These are phyloP conservation scores for Poecilia velifera DNA, from an alignment of 2,797 vertebrate genomes.

Conservation along the genomic window DNA sequence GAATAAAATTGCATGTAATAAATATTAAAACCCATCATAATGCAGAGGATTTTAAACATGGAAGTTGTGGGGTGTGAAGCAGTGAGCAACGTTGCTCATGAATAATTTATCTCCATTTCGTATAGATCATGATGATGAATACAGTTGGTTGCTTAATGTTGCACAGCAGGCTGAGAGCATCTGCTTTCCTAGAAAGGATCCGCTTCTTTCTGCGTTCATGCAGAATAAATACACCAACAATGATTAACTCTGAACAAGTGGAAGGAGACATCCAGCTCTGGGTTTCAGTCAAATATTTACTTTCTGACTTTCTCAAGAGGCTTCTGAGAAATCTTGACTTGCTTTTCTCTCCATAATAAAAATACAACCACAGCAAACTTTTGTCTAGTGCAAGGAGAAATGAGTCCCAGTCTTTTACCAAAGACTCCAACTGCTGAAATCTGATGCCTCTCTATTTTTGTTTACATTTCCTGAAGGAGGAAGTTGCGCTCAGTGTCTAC, in stretches of 20 bases:
- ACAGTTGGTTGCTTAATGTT: not conserved
- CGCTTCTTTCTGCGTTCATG: not conserved
- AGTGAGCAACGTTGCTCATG: conserved; percentile 1
- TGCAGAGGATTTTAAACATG: not conserved
- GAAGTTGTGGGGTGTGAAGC: not conserved
- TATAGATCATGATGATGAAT: not conserved
- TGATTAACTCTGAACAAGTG: not conserved
- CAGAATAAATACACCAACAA: not conserved
- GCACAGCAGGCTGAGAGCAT: not conserved
- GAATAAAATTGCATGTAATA: not conserved
- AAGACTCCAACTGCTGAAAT: too few species aligned
- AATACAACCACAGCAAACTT: too few species aligned
- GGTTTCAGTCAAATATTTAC: not conserved
- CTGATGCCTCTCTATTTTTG: too few species aligned
- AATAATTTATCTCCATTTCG: conserved; percentile 1
- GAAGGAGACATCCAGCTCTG: not conserved
- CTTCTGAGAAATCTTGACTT: not conserved
- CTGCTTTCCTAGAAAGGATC: not conserved
- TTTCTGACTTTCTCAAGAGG: not conserved
- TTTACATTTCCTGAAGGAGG: too few species aligned
- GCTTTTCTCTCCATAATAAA: not conserved
- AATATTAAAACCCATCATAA: not conserved
- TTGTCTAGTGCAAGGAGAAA: too few species aligned
- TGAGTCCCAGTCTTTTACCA: too few species aligned
- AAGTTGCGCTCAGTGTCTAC: too few species aligned